Evolutionary conservation across 2,113 vertebrate genomes (phyloP).

Genomic region (Melanocharis versteri): DNA sequence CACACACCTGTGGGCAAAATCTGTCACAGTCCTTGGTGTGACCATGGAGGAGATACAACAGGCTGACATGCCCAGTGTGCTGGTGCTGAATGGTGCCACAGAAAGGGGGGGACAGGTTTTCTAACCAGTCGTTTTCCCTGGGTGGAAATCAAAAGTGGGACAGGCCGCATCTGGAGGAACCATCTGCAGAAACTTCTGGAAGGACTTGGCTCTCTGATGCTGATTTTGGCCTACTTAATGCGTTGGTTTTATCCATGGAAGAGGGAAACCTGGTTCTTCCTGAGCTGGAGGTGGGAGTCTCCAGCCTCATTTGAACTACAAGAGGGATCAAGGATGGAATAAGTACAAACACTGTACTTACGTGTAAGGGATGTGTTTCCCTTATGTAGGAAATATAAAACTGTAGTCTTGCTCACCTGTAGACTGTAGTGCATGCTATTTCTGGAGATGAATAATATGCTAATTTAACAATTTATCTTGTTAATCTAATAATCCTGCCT

Average conservation of each 20-base stretch:
- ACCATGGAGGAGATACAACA: background rate
- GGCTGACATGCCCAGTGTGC: rapidly evolving
- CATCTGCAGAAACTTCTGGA: background rate
- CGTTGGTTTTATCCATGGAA: background rate
- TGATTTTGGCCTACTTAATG: background rate
- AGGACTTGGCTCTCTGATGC: background rate
- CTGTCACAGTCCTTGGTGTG: background rate
- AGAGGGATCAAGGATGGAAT: background rate
- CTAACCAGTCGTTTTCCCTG: background rate
- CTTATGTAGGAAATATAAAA: background rate
- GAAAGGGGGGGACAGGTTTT: background rate
- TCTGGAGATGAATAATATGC: background rate
- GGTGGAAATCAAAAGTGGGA: background rate
- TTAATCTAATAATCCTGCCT: conserved; percentile 46
- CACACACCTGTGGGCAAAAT: background rate
- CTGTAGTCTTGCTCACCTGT: background rate
- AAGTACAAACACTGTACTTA: background rate
- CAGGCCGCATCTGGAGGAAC: background rate
- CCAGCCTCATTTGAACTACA: background rate
- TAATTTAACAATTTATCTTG: conserved; percentile 33
- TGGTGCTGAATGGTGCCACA: background rate
- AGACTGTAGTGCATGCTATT: background rate
- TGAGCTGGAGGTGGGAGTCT: background rate
- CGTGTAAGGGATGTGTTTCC: background rate
- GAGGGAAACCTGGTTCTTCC: background rate